Percentiles rank a stretch among this genome's conserved stretches.
Conservation (phyloP, 2,888 invertebrate species). For the Andrena marginata region DNA sequence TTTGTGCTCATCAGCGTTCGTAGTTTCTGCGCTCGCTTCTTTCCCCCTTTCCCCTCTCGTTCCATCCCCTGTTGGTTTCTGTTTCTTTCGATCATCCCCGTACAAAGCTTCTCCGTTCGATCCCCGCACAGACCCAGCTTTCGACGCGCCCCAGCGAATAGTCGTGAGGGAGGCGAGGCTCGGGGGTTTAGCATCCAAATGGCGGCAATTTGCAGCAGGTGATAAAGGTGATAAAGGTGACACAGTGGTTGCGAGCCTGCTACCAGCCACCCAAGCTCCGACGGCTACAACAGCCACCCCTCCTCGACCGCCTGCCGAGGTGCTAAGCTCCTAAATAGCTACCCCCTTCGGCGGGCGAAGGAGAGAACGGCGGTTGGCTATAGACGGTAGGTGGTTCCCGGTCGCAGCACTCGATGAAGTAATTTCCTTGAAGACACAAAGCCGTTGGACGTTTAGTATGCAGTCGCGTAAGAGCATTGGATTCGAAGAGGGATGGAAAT, state of each 20-base stretch:
- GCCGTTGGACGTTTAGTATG: no score
- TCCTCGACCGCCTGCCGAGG: conserved; percentile 68
- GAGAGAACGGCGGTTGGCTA: conserved; percentile 60
- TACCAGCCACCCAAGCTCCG: conserved; percentile 65
- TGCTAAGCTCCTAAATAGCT: conserved; percentile 84
- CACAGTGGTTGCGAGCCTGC: conserved; percentile 80
- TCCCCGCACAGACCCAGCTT: conserved; percentile 1
- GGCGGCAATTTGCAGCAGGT: conserved; percentile 84
- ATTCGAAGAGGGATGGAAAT: no score
- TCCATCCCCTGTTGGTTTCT: background rate
- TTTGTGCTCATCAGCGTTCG: background rate
- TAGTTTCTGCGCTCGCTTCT: conserved; percentile 5
- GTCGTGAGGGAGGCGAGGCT: conserved; percentile 81
- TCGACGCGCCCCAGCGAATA: conserved; percentile 76
- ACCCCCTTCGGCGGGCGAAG: conserved; percentile 67
- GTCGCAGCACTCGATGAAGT: conserved; percentile 27
- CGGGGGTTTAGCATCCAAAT: conserved; percentile 84
- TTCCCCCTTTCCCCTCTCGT: background rate
- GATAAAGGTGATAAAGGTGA: conserved; percentile 85
- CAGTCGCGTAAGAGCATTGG: no score
- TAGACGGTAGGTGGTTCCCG: conserved; percentile 55
- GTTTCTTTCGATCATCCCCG: conserved; percentile 39
- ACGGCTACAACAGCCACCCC: conserved; percentile 37
- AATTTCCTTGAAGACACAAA: conserved; percentile 33
- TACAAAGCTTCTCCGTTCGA: conserved; percentile 25